Base-by-base conservation (phyloP, 2,797 vertebrate species). In the Betta splendens region DNA sequence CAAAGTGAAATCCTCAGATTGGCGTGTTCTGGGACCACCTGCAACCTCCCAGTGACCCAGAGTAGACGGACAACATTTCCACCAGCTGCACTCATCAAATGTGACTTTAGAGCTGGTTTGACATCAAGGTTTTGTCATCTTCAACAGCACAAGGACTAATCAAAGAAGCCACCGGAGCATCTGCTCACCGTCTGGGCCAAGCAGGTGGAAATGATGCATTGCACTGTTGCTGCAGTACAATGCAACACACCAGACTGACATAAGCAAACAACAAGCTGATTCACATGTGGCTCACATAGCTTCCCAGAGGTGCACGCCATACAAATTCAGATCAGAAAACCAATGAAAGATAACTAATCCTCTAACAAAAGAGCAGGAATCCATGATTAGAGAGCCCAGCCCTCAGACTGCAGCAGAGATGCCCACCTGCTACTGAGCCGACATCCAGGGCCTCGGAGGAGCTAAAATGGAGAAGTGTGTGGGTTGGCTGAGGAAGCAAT, bases 391-490 rank as follows among this genome's bases (percentile, higher is more conserved):
- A 69, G 72, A 83, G 74, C 84, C 84, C 81, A 82, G 77, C 84
- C 83, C 83, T 75, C 48, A 77, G 66, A 85, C 81, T 88, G 87
- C 88, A 87, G 86, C 83, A 87, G 56, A 70, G 77, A 85, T 86
- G 85, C 87, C 86, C 87, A 90, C 88, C 87, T 89, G 89, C 89
- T 47, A 47, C 72, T 38, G 53, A 84, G 73, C 68, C 56, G 44
- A 60, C 70, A 75, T 64, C 40, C 68, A 67, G 69, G 64, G 70
- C 75, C 22, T 62, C 63, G 69, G 49, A 11, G 22, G 43, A 83
- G 65, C 71, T 72, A 85, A 89, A 88, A 89, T 89, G 85, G 89
- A 85, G 83, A 87, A 82, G 69, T 79, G 85, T 68, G 85, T 79
- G 80, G 73, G 84, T 59, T 70, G 81, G 39, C 26, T 45, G 57